Evolutionary conservation across 2,888 invertebrate species (phyloP).

Genomic region (Thelaira solivaga): DNA sequence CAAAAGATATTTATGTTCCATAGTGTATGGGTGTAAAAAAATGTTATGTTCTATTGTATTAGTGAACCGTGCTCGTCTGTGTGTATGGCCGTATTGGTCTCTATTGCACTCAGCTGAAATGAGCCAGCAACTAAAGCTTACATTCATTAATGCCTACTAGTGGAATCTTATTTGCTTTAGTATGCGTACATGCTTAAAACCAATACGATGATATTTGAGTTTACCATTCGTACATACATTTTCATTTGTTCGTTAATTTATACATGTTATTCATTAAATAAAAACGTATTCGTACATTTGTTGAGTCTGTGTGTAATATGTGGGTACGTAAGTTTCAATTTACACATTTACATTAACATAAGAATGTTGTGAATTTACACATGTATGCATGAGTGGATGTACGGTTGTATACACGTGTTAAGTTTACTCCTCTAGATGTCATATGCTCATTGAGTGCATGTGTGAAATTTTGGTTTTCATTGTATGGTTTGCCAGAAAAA

Average conservation of each 20-base stretch:
- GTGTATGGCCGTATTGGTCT: background rate
- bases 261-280: background rate
- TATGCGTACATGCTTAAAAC: conserved; percentile 45
- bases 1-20: conserved; percentile 34
- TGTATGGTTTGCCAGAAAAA: conserved; percentile 68
- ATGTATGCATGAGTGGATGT: too few species aligned
- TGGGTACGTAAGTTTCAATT: conserved; percentile 9
- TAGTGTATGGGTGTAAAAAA: conserved; percentile 31
- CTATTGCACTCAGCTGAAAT: conserved; percentile 26
- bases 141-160: conserved; percentile 58
- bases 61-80: conserved; percentile 4
- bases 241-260: background rate
- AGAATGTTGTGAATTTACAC: too few species aligned
- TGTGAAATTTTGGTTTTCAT: conserved; percentile 70
- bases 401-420: conserved; percentile 26
- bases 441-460: conserved; percentile 63
- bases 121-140: conserved; percentile 42
- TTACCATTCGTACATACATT: conserved; percentile 34
- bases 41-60: conserved; percentile 10
- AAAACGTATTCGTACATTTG: conserved; percentile 10
- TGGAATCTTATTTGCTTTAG: conserved; percentile 50
- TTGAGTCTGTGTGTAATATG: background rate
- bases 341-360: conserved; percentile 1
- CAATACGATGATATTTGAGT: conserved; percentile 49
- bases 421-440: conserved; percentile 39